A percentile compares a stretch with the other conserved stretches of the same genome.
Conservation (phyloP, 2,888 invertebrate species). For the Clivina fossor region DNA sequence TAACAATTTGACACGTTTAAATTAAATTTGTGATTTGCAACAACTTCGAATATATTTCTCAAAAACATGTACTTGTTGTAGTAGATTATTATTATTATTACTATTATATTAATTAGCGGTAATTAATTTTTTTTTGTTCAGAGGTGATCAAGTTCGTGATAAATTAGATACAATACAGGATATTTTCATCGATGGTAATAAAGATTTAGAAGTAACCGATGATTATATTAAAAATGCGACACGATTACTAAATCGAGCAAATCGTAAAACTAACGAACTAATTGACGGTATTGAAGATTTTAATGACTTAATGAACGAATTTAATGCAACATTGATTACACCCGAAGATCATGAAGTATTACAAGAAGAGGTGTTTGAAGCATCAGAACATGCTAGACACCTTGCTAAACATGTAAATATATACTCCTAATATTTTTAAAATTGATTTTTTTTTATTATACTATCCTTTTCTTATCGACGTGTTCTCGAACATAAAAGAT, state of each 20-base stretch:
- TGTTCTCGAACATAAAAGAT: no score
- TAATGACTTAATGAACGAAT: slow-evolving; percentile 44
- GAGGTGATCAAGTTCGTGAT: slow-evolving; percentile 58
- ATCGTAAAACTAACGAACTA: slow-evolving; percentile 34
- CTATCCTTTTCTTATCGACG: no score
- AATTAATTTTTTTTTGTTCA: slow-evolving; percentile 45
- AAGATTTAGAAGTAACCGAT: slow-evolving; percentile 40
- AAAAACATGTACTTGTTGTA: no score
- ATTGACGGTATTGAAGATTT: slow-evolving; percentile 40
- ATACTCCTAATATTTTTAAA: no score
- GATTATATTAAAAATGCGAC: slow-evolving; percentile 59
- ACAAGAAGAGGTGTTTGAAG: slow-evolving; percentile 57
- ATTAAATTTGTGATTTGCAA: no score
- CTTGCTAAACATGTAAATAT: slow-evolving; percentile 59
- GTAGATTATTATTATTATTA: slow-evolving; percentile 13
- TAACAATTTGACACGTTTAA: no score
- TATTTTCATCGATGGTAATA: slow-evolving; percentile 54
- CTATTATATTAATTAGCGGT: slow-evolving; percentile 7
- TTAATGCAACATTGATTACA: slow-evolving; percentile 44
- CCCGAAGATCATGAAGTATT: slow-evolving; percentile 58
- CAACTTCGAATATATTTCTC: no score
- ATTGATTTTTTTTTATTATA: no score
- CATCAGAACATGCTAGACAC: slow-evolving; percentile 63
- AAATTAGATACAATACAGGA: slow-evolving; percentile 62
- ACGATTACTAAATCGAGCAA: slow-evolving; percentile 53